Percentiles rank a stretch among this genome's conserved stretches.
phyloP scores from a whole-genome alignment of 2,888 invertebrate genomes.

The Eristalis arbustorum region DNA sequence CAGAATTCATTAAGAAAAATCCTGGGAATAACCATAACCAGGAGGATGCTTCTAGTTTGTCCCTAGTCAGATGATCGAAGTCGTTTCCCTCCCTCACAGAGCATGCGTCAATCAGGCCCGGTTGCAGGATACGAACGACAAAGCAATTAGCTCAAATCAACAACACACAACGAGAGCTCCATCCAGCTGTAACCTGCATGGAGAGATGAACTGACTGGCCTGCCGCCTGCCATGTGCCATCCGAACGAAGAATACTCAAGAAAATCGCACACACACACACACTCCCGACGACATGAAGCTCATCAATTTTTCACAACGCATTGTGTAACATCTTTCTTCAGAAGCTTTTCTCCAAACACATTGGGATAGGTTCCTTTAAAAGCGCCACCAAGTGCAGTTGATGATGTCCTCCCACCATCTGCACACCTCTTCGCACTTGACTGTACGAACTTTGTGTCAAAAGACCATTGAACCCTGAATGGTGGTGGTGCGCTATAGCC shows the following conservation, averaged over 20 bases:
- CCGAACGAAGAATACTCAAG: background rate
- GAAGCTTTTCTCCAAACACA: slow-evolving; percentile 55
- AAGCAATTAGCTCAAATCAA: background rate
- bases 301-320: slow-evolving; percentile 13
- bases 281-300: slow-evolving; percentile 34
- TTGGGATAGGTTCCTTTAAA: slow-evolving; percentile 66
- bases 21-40: background rate
- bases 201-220: background rate
- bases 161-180: background rate
- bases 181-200: background rate
- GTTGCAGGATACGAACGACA: background rate
- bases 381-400: slow-evolving; percentile 30
- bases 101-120: background rate
- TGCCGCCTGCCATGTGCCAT: background rate
- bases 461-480: slow-evolving; percentile 79
- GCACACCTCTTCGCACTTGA: slow-evolving; percentile 73
- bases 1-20: background rate
- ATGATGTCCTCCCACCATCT: background rate
- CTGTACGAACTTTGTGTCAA: slow-evolving; percentile 77
- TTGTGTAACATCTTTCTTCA: slow-evolving; percentile 55
- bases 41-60: background rate
- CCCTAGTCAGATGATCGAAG: background rate
- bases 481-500: background rate
- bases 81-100: background rate
- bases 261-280: slow-evolving; percentile 19